Evolutionary conservation across 2,113 vertebrate species (phyloP).

Genomic region (Cyanistes caeruleus): DNA sequence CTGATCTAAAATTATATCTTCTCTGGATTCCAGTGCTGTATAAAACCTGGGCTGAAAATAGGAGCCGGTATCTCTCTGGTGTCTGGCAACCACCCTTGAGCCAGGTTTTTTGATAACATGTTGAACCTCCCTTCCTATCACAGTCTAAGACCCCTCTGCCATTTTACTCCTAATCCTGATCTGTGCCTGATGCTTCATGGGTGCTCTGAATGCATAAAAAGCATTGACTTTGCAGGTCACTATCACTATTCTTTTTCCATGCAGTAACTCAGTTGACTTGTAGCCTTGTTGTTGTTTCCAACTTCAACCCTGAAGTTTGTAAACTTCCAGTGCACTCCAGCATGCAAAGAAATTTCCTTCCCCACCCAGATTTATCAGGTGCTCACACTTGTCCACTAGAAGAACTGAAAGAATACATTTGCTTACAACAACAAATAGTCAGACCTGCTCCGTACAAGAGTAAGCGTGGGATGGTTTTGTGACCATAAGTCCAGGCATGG

Average conservation of each 20-base stretch:
- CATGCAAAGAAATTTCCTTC: not conserved
- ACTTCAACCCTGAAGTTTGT: not conserved
- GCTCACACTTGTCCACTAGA: not conserved
- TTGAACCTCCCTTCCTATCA: not conserved
- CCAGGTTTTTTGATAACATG: not conserved
- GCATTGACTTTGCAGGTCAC: not conserved
- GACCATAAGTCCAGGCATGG: not conserved
- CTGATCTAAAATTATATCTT: not conserved
- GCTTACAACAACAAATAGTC: not conserved
- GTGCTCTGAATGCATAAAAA: not conserved
- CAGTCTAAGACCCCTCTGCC: not conserved
- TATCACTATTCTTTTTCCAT: not conserved
- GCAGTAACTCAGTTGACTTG: not conserved
- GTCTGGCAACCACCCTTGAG: fast-evolving
- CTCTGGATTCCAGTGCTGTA: not conserved
- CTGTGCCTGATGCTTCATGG: not conserved
- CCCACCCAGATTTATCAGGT: not conserved
- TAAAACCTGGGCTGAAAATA: not conserved
- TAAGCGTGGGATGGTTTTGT: not conserved
- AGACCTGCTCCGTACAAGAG: not conserved
- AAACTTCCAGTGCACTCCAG: not conserved
- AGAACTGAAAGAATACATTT: not conserved
- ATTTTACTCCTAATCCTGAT: not conserved
- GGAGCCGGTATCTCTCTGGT: not conserved
- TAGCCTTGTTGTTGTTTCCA: not conserved